Percentiles rank a stretch among this genome's conserved stretches.
Evolutionary conservation across 2,113 vertebrate genomes (phyloP).

Genomic region (Galemys pyrenaicus): DNA sequence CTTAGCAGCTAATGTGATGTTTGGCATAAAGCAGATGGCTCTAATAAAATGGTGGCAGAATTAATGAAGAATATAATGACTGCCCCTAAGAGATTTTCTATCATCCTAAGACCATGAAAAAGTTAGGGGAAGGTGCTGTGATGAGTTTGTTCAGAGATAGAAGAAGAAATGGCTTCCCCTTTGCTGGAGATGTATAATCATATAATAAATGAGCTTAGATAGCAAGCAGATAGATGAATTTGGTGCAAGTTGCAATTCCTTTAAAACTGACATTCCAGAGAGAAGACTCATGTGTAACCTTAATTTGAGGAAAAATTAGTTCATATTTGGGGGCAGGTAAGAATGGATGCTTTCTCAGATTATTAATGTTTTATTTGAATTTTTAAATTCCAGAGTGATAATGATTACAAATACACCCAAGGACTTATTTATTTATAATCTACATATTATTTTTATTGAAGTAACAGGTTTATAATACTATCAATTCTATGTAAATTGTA

Average conservation of each 20-base stretch:
- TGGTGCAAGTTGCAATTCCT: neutral
- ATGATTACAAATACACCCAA: neutral
- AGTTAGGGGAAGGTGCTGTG: fast-evolving
- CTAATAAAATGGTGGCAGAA: neutral
- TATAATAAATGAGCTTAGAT: neutral
- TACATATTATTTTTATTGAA: neutral
- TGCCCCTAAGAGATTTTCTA: neutral
- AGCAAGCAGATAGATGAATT: neutral
- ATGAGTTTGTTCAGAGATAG: fast-evolving
- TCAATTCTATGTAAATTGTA: neutral
- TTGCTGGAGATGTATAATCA: neutral
- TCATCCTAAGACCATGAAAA: neutral
- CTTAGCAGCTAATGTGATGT: fast-evolving
- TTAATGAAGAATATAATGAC: neutral
- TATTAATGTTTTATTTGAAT: neutral
- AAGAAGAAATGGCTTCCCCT: neutral
- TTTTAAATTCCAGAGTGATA: neutral
- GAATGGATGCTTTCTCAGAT: neutral
- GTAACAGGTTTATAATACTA: too few relatives aligned
- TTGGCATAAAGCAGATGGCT: neutral
- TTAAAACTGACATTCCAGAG: neutral
- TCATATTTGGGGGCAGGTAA: neutral
- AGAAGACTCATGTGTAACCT: neutral
- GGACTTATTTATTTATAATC: neutral
- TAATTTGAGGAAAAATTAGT: neutral